phyloP scores from a whole-genome alignment of 2,888 invertebrate genomes.

The Agrotis segetum region DNA sequence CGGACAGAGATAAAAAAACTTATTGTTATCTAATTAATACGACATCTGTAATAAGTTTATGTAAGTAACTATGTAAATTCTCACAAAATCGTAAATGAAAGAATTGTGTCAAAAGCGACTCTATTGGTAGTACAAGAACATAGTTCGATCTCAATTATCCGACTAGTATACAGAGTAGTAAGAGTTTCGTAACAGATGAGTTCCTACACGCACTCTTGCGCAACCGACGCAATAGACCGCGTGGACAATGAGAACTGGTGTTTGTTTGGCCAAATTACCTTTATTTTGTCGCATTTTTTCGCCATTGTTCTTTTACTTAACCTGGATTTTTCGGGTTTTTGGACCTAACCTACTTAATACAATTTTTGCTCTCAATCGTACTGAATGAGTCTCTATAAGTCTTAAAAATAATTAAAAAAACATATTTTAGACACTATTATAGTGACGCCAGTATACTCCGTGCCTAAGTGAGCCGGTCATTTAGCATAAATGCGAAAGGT shows the following conservation, averaged over 20 bases:
- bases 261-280: conserved; percentile 9
- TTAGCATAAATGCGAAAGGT: no score
- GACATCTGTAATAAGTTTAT: neutral
- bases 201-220: conserved; percentile 34
- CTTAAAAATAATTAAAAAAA: no score
- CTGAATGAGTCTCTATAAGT: neutral
- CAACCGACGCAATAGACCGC: conserved; percentile 28
- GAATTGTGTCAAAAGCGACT: conserved; percentile 19
- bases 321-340: conserved; percentile 8
- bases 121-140: conserved; percentile 20
- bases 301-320: neutral
- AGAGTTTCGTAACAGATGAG: conserved; percentile 39
- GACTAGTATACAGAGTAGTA: conserved; percentile 21
- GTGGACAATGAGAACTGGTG: conserved; percentile 19
- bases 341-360: neutral
- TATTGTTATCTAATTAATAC: neutral
- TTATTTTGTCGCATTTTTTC: conserved; percentile 6
- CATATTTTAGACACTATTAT: no score
- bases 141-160: conserved; percentile 33
- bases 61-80: conserved; percentile 6
- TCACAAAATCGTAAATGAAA: conserved; percentile 18
- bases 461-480: no score
- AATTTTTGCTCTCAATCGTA: neutral
- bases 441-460: no score
- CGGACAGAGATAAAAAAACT: neutral